phyloP scores from a whole-genome alignment of 2,797 vertebrate genomes.

The Adelosebastes latens region DNA sequence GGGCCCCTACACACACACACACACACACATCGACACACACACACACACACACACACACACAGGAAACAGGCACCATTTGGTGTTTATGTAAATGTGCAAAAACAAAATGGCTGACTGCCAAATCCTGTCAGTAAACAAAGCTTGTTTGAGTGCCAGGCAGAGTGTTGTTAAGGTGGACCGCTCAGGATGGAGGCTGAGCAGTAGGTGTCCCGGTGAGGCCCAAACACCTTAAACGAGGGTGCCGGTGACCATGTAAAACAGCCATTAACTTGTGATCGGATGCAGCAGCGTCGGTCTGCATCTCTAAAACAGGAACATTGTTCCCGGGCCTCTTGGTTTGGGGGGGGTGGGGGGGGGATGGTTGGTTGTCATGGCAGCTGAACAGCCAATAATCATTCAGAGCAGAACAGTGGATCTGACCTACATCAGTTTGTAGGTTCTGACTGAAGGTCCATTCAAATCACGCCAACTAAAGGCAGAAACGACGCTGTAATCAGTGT shows the following conservation, averaged over 20 bases:
- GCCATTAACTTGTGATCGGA: slow-evolving; percentile 72
- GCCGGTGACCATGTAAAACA: slow-evolving; percentile 66
- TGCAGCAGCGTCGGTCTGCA: slow-evolving; percentile 51
- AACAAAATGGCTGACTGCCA: slow-evolving; percentile 88
- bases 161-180: slow-evolving; percentile 78
- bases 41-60: slow-evolving; percentile 50
- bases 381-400: slow-evolving; percentile 46
- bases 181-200: slow-evolving; percentile 36
- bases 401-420: slow-evolving; percentile 28
- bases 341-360: neutral
- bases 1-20: slow-evolving; percentile 41
- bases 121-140: slow-evolving; percentile 85
- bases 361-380: slow-evolving; percentile 65
- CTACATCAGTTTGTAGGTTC: slow-evolving; percentile 33
- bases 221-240: slow-evolving; percentile 73
- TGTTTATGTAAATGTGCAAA: slow-evolving; percentile 85
- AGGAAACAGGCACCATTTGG: slow-evolving; percentile 85
- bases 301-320: slow-evolving; percentile 65
- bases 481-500: neutral
- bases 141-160: slow-evolving; percentile 74
- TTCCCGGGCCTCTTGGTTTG: slow-evolving; percentile 45
- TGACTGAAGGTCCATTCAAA: slow-evolving; percentile 13
- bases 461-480: neutral
- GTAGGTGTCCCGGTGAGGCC: neutral
- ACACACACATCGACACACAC: neutral